Evolutionary conservation across 2,888 invertebrate species (phyloP).

Genomic region (Epirrhoe tristata): DNA sequence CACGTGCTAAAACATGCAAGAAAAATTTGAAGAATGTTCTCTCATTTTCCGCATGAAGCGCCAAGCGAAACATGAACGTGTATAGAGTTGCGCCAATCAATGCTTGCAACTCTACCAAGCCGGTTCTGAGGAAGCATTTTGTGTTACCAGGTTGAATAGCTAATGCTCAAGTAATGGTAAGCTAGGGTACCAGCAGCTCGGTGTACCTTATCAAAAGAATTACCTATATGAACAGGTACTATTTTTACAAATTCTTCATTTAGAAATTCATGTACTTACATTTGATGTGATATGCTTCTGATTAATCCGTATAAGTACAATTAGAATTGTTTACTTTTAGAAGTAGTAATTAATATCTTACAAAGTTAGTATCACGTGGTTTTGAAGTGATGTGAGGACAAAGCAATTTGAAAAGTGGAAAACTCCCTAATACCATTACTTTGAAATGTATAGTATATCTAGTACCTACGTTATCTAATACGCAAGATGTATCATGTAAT

Average conservation of each 20-base stretch:
- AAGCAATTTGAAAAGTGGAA: neutral
- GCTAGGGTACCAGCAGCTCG: neutral
- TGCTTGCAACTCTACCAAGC: constrained; percentile 32
- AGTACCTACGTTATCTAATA: neutral
- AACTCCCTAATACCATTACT: neutral
- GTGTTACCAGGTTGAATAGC: constrained; percentile 39
- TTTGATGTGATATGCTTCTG: too few species aligned
- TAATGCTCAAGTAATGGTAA: constrained; percentile 14
- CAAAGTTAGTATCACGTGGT: too few species aligned
- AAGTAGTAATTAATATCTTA: too few species aligned
- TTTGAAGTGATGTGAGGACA: neutral
- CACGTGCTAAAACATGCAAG: constrained; percentile 48
- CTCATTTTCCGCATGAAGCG: constrained; percentile 54
- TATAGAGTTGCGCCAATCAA: constrained; percentile 35
- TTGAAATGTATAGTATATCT: too few species aligned
- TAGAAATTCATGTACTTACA: too few species aligned
- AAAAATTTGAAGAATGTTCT: constrained; percentile 52
- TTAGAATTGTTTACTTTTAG: too few species aligned
- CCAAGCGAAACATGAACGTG: constrained; percentile 36
- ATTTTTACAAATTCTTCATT: neutral
- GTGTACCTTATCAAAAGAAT: neutral
- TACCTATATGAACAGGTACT: neutral
- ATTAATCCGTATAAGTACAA: too few species aligned
- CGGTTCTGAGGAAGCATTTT: constrained; percentile 38
- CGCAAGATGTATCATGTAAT: constrained; percentile 8